These are phyloP conservation scores for Spodoptera frugiperda DNA, from an alignment of 1,140 invertebrate species.

Conservation along the genomic window DNA sequence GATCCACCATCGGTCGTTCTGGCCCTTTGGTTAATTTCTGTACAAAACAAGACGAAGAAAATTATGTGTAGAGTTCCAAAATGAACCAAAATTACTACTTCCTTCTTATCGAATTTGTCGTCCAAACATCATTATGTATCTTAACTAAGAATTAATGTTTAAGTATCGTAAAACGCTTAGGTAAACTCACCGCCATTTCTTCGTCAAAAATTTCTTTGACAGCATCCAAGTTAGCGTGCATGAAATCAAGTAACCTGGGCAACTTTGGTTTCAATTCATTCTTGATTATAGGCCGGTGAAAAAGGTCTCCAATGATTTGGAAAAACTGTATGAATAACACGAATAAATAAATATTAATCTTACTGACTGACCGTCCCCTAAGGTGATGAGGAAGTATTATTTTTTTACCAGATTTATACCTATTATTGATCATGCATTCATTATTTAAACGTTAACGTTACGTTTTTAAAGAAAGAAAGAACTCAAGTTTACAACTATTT, in stretches of 20 bases:
- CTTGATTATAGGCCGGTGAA: conserved; percentile 90
- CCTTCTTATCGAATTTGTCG: too few relatives aligned
- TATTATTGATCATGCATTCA: too few relatives aligned
- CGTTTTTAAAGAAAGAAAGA: too few relatives aligned
- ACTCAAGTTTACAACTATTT: too few relatives aligned
- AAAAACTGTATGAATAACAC: conserved; percentile 87
- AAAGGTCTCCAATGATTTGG: conserved; percentile 90
- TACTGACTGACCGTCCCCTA: not conserved
- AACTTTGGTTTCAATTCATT: conserved; percentile 84
- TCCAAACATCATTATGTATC: too few relatives aligned
- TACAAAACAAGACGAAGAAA: conserved; percentile 15
- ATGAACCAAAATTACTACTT: too few relatives aligned
- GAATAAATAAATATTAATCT: not conserved
- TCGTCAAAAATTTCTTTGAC: conserved; percentile 88
- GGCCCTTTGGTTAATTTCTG: conserved; percentile 77
- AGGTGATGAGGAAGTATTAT: too few relatives aligned
- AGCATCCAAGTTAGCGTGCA: conserved; percentile 89
- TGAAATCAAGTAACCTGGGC: conserved; percentile 73
- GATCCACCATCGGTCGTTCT: conserved; percentile 87
- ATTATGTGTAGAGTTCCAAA: conserved; percentile 19
- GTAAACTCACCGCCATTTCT: conserved; percentile 74
- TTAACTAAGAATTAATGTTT: too few relatives aligned
- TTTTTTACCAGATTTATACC: too few relatives aligned
- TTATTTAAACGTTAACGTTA: too few relatives aligned
- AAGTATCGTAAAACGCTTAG: too few relatives aligned